These are phyloP conservation scores for Drosophila navojoa DNA, from an alignment of 1,140 invertebrate genomes.

Conservation along the genomic window DNA sequence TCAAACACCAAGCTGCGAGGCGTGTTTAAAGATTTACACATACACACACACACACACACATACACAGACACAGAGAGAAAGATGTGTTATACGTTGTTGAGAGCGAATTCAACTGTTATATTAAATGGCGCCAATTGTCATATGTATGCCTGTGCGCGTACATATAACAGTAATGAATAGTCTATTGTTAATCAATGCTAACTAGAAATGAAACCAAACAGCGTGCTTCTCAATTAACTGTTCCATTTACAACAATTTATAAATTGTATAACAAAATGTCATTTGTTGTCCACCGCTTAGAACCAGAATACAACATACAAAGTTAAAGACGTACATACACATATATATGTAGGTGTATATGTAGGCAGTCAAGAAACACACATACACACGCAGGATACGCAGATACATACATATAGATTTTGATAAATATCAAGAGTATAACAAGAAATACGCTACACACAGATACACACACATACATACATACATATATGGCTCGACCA, in stretches of 20 bases:
- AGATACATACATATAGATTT: slow-evolving; percentile 34
- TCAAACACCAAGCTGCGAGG: slow-evolving; percentile 33
- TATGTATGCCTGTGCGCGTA: background rate
- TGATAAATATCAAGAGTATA: slow-evolving; percentile 45
- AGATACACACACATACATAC: background rate
- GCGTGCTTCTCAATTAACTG: slow-evolving; percentile 46
- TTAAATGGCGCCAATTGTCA: slow-evolving; percentile 6
- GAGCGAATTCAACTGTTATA: slow-evolving; percentile 13
- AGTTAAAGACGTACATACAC: background rate
- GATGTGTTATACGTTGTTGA: slow-evolving; percentile 20
- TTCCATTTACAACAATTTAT: slow-evolving; percentile 32
- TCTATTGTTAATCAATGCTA: slow-evolving; percentile 29
- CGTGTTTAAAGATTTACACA: slow-evolving; percentile 22
- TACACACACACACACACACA: too few species aligned
- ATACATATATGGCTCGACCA: slow-evolving; percentile 20
- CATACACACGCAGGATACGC: slow-evolving; percentile 4
- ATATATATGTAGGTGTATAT: background rate
- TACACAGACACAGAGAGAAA: too few species aligned
- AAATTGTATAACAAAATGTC: slow-evolving; percentile 21
- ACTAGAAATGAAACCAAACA: slow-evolving; percentile 28
- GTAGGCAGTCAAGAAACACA: slow-evolving; percentile 3
- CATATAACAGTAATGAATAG: slow-evolving; percentile 14
- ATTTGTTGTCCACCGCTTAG: slow-evolving; percentile 48
- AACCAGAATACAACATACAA: slow-evolving; percentile 12
- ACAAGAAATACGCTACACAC: slow-evolving; percentile 10